phyloP scores from a whole-genome alignment of 2,113 vertebrate species.

The Platycercus adscitus region DNA sequence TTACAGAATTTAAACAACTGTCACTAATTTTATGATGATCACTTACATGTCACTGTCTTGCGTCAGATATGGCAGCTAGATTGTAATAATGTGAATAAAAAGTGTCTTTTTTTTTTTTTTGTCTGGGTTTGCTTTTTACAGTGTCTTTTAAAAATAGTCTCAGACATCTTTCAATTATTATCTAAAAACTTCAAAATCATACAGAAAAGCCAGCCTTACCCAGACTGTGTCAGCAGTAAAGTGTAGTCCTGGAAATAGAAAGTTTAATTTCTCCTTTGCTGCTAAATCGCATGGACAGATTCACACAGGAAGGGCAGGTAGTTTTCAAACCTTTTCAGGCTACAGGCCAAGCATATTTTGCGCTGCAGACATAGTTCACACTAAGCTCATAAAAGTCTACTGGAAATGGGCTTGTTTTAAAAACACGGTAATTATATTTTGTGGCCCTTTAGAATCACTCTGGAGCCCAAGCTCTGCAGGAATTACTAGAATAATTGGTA shows the following conservation, averaged over 20 bases:
- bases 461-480: background rate
- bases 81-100: background rate
- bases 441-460: background rate
- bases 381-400: background rate
- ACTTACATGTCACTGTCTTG: background rate
- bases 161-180: background rate
- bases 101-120: background rate
- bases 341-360: background rate
- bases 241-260: background rate
- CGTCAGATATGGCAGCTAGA: background rate
- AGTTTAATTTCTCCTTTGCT: background rate
- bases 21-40: background rate
- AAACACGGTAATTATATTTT: background rate
- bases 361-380: background rate
- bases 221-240: background rate
- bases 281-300: background rate
- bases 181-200: background rate
- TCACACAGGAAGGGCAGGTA: background rate
- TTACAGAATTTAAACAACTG: background rate
- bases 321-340: background rate
- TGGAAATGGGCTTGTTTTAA: background rate
- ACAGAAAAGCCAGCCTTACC: rapidly evolving
- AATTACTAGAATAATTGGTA: background rate
- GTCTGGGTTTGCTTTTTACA: background rate
- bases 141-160: background rate